Percentiles rank a stretch among this genome's conserved stretches.
These are phyloP conservation scores for Parauchenoglanis punctatus DNA, from an alignment of 2,797 vertebrate genomes.

Conservation along the genomic window DNA sequence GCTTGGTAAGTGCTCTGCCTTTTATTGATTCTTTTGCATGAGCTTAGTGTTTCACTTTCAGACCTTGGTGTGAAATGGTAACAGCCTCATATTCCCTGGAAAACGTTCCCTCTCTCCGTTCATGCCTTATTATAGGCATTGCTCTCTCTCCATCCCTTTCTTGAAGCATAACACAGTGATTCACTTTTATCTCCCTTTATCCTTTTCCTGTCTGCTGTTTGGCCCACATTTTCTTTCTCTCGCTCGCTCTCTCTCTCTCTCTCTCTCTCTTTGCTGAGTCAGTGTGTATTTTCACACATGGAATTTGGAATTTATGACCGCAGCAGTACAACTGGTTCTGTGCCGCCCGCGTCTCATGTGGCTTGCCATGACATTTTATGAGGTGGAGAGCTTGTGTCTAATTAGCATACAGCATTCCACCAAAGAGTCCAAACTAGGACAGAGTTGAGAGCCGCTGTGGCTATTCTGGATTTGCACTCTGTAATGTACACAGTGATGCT, in stretches of 20 bases:
- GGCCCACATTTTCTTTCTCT: slow-evolving; percentile 12
- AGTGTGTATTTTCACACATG: slow-evolving; percentile 55
- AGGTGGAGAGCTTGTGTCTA: slow-evolving; percentile 40
- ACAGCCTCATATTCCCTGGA: background rate
- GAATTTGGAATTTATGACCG: slow-evolving; percentile 48
- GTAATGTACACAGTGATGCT: slow-evolving; percentile 54
- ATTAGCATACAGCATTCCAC: slow-evolving; percentile 43
- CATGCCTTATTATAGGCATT: slow-evolving; percentile 42
- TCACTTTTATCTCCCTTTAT: slow-evolving; percentile 39
- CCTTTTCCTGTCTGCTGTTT: slow-evolving; percentile 20
- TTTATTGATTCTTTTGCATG: background rate
- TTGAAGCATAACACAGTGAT: slow-evolving; percentile 44
- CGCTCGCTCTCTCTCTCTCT: background rate
- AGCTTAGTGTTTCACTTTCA: background rate
- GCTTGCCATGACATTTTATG: slow-evolving; percentile 30
- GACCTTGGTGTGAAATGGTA: background rate
- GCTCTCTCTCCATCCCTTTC: background rate
- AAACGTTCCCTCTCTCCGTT: background rate
- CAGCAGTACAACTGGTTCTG: slow-evolving; percentile 38
- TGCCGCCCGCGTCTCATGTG: slow-evolving; percentile 40
- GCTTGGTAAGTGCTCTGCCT: background rate
- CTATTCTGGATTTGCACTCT: slow-evolving; percentile 54
- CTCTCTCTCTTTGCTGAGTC: slow-evolving; percentile 53
- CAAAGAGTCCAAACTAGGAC: slow-evolving; percentile 56
- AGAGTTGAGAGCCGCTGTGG: slow-evolving; percentile 45